A percentile compares a stretch with the other conserved stretches of the same genome.
phyloP scores from a whole-genome alignment of 2,797 vertebrate species.

The Crax fasciolata region DNA sequence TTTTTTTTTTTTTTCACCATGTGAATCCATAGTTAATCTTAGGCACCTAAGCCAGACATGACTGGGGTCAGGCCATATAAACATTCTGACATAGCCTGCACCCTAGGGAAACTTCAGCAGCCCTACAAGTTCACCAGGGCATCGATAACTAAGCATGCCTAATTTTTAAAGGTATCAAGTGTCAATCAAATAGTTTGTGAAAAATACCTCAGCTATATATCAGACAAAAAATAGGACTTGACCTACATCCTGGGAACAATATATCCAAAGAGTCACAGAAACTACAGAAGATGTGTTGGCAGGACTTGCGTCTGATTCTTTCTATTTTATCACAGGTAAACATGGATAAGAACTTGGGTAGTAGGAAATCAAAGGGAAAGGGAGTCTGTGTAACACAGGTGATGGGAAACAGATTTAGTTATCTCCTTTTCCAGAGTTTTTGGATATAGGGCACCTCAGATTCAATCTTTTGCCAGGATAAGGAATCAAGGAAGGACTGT shows the following conservation, averaged over 20 bases:
- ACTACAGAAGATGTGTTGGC: neutral
- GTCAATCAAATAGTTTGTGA: constrained; percentile 8
- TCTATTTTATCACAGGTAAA: neutral
- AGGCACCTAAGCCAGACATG: neutral
- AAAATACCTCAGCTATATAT: neutral
- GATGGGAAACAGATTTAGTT: neutral
- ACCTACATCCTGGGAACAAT: constrained; percentile 4
- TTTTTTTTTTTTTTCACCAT: accelerated
- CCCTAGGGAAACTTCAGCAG: neutral
- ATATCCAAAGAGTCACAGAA: neutral
- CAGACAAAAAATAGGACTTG: neutral
- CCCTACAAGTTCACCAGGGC: neutral
- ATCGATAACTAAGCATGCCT: neutral
- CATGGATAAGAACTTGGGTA: neutral
- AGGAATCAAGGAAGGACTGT: neutral
- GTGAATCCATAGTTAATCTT: neutral
- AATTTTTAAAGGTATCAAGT: constrained; percentile 27
- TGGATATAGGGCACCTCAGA: neutral
- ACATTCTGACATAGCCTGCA: neutral
- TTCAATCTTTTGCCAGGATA: neutral
- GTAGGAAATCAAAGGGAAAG: neutral
- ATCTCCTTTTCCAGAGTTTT: neutral
- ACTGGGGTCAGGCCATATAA: neutral
- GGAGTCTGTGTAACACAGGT: neutral
- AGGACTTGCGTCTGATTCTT: neutral